These are phyloP conservation scores for Gymnarchus niloticus DNA, from an alignment of 2,113 vertebrate genomes.

Conservation along the genomic window DNA sequence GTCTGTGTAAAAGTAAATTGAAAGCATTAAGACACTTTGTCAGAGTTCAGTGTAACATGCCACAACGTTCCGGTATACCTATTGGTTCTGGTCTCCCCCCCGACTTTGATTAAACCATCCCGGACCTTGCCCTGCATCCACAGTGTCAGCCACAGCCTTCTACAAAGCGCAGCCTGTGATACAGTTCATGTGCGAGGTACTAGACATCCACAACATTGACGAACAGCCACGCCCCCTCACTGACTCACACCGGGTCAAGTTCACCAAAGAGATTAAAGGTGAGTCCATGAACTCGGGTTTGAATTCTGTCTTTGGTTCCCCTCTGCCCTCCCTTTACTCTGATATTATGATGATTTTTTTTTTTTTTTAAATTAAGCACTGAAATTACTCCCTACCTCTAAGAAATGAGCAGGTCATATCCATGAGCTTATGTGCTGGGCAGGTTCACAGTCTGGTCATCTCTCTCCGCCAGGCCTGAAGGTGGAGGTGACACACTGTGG, in stretches of 20 bases:
- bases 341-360: too few relatives aligned
- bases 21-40: neutral
- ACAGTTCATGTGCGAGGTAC: conserved; percentile 99
- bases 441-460: neutral
- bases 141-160: conserved; percentile 98
- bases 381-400: too few relatives aligned
- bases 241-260: conserved; percentile 98
- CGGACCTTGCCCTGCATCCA: neutral
- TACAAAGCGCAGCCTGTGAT: conserved; percentile 99
- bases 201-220: conserved; percentile 99
- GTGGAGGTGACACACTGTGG: conserved; percentile 99
- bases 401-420: too few relatives aligned
- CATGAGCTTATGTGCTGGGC: neutral
- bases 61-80: neutral
- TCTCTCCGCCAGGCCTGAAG: conserved; percentile 76
- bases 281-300: neutral
- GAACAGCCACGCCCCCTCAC: conserved; percentile 97
- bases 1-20: neutral
- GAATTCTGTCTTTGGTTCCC: too few relatives aligned
- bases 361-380: too few relatives aligned
- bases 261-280: conserved; percentile 99
- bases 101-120: neutral
- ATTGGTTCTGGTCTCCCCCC: neutral
- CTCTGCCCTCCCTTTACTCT: neutral
- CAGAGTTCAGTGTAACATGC: neutral